Conservation (phyloP, 2,797 vertebrate species). For the Syngnathus acus region DNA sequence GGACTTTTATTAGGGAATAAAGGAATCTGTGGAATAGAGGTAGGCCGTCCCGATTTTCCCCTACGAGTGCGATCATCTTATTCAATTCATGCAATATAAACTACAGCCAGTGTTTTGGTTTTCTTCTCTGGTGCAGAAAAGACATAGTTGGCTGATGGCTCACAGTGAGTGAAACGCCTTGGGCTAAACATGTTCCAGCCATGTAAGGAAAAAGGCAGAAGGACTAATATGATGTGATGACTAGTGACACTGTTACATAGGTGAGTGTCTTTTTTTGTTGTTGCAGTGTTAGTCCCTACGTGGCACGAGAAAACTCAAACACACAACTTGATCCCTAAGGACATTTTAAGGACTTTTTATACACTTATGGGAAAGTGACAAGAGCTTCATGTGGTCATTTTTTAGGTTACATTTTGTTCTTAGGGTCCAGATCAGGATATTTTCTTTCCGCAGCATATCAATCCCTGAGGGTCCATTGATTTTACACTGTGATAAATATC, state of each 20-base stretch:
- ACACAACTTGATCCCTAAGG: neutral
- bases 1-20: neutral
- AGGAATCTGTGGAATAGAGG: no score
- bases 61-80: neutral
- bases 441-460: neutral
- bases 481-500: neutral
- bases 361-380: neutral
- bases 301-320: neutral
- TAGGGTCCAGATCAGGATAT: neutral
- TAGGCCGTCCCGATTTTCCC: no score
- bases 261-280: neutral
- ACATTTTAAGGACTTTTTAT: no score
- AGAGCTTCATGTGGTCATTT: neutral
- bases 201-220: conserved; percentile 11
- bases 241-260: conserved; percentile 11
- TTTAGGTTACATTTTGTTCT: neutral
- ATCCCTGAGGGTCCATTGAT: neutral
- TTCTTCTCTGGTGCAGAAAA: neutral
- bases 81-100: neutral
- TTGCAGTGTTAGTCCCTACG: no score
- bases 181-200: conserved; percentile 25
- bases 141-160: conserved; percentile 8
- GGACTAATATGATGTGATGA: conserved; percentile 26
- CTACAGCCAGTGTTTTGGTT: neutral
- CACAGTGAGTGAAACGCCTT: conserved; percentile 12